These are phyloP conservation scores for Salvelinus sp. DNA, from an alignment of 2,113 vertebrate genomes.

Conservation along the genomic window DNA sequence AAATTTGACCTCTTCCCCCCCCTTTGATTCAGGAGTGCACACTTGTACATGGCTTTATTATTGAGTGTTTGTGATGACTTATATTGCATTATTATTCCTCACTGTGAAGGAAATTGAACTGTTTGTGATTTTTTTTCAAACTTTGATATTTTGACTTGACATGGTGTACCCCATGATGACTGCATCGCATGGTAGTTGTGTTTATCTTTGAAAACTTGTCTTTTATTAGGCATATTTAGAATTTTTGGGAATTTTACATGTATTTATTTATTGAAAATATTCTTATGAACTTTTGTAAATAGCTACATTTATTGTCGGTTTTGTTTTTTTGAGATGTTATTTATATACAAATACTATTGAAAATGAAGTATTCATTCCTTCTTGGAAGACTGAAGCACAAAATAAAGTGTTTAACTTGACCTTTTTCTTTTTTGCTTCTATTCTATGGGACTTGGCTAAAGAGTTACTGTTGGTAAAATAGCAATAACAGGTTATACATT, in stretches of 20 bases:
- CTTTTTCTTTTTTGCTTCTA: neutral
- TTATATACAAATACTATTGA: conserved; percentile 71
- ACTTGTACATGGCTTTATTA: conserved; percentile 69
- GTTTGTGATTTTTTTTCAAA: conserved; percentile 53
- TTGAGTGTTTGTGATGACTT: conserved; percentile 60
- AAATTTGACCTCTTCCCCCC: conserved; percentile 28
- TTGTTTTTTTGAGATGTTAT: conserved; percentile 74
- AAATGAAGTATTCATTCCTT: conserved; percentile 65
- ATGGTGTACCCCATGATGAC: conserved; percentile 66
- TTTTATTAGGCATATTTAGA: conserved; percentile 61
- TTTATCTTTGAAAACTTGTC: conserved; percentile 43
- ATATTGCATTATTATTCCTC: conserved; percentile 33
- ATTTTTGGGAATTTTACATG: conserved; percentile 61
- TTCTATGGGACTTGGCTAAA: conserved; percentile 10
- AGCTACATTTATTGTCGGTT: conserved; percentile 59
- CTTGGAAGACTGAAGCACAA: conserved; percentile 63
- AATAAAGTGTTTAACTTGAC: conserved; percentile 69
- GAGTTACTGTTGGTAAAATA: neutral
- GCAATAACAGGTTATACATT: neutral
- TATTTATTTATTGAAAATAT: conserved; percentile 75
- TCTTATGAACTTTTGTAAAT: conserved; percentile 68
- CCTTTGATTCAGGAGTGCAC: conserved; percentile 68
- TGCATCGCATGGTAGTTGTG: conserved; percentile 65
- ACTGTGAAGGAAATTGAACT: conserved; percentile 63
- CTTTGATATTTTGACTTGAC: conserved; percentile 56